These are phyloP conservation scores for Lepisosteus oculatus DNA, from an alignment of 2,113 vertebrate species.

Conservation along the genomic window DNA sequence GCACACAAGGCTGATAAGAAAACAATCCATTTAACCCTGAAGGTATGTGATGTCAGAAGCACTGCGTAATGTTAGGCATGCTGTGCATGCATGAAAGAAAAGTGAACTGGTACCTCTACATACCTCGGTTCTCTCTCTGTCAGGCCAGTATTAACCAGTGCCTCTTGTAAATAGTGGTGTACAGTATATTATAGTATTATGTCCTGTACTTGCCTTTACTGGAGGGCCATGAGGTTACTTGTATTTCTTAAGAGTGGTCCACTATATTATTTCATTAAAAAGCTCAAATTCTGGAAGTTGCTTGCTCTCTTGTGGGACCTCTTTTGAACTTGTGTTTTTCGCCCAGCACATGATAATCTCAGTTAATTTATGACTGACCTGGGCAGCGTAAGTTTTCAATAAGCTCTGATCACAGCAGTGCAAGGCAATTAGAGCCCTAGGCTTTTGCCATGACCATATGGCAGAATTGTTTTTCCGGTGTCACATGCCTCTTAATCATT, in stretches of 20 bases:
- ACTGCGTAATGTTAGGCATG: not conserved
- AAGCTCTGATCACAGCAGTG: no score
- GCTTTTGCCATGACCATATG: no score
- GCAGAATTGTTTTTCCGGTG: no score
- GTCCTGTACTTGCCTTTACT: not conserved
- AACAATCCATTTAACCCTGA: constrained; percentile 13
- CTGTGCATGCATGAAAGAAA: constrained; percentile 44
- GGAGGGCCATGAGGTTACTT: not conserved
- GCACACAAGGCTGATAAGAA: constrained; percentile 39
- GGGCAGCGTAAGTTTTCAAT: no score
- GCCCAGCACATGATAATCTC: not conserved
- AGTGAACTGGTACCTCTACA: constrained; percentile 23
- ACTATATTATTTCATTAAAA: constrained; percentile 15
- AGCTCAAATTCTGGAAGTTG: not conserved
- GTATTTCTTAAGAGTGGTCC: constrained; percentile 10
- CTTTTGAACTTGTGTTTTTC: not conserved
- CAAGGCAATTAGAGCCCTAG: no score
- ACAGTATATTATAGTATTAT: not conserved
- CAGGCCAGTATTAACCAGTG: not conserved
- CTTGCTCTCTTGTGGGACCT: not conserved
- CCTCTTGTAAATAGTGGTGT: no score
- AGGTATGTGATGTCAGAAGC: not conserved
- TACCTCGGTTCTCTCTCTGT: not conserved
- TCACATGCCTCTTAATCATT: no score
- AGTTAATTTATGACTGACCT: no score